Evolutionary conservation across 2,797 vertebrate species (phyloP).

Genomic region (Poeciliopsis turneri): DNA sequence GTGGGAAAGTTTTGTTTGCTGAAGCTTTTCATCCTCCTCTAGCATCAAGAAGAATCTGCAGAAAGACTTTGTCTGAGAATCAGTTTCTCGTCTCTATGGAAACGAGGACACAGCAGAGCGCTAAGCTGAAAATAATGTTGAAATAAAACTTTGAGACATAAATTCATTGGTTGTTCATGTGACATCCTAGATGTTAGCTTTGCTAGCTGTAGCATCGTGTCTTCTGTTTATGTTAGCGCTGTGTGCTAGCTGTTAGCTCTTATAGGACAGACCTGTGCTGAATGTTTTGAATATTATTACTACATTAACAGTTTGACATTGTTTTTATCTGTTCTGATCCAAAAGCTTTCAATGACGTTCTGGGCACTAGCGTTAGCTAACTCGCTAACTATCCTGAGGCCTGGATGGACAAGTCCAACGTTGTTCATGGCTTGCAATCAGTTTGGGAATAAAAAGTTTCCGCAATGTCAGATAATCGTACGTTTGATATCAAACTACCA

Average conservation of each 20-base stretch:
- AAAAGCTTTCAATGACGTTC: neutral
- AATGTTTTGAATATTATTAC: neutral
- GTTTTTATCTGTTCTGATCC: neutral
- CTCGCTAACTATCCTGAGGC: too few relatives aligned
- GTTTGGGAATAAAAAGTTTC: neutral
- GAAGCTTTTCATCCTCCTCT: neutral
- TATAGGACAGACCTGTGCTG: neutral
- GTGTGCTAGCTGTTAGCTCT: neutral
- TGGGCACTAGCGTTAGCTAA: too few relatives aligned
- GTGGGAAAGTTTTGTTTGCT: neutral
- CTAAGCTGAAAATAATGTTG: neutral
- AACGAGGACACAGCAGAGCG: neutral
- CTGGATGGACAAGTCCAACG: neutral
- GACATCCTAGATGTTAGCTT: neutral
- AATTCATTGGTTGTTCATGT: neutral
- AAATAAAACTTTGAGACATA: neutral
- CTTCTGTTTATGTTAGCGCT: neutral
- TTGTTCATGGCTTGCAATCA: neutral
- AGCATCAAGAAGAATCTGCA: neutral
- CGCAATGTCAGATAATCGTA: neutral
- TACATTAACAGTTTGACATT: neutral
- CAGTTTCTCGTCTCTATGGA: neutral
- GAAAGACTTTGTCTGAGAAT: neutral
- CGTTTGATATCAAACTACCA: neutral
- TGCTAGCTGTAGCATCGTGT: neutral